These are phyloP conservation scores for Chaetodon auriga DNA, from an alignment of 2,113 vertebrate species.

Conservation along the genomic window DNA sequence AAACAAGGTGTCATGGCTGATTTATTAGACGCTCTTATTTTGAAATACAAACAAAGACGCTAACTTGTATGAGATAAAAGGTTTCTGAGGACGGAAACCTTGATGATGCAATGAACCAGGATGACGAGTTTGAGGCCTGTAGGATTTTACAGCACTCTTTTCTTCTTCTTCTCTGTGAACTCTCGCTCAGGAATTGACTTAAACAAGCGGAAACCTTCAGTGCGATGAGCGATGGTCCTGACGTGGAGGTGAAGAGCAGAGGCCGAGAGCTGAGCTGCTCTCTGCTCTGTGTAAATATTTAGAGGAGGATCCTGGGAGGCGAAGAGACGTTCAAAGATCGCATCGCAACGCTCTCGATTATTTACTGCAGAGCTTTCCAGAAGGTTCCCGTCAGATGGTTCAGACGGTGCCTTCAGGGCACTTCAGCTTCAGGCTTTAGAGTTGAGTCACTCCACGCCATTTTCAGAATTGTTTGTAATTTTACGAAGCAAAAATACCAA, in stretches of 20 bases:
- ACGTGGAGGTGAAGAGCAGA: not conserved
- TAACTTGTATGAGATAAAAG: too few species aligned
- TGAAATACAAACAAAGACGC: not conserved
- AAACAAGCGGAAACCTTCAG: not conserved
- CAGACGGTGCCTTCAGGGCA: not conserved
- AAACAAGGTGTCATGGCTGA: not conserved
- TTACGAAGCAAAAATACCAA: not conserved
- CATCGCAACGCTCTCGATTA: not conserved
- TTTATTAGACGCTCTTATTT: too few species aligned
- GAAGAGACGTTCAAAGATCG: conserved; percentile 20
- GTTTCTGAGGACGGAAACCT: too few species aligned
- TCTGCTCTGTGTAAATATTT: conserved; percentile 44
- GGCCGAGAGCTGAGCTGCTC: conserved; percentile 4
- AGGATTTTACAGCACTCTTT: too few species aligned
- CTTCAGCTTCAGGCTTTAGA: not conserved
- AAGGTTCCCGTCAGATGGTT: not conserved
- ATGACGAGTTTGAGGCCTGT: too few species aligned
- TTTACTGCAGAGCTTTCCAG: conserved; percentile 22
- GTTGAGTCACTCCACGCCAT: too few species aligned
- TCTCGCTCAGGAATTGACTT: not conserved
- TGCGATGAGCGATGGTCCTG: not conserved
- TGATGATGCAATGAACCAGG: too few species aligned
- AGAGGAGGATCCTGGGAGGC: conserved; percentile 11
- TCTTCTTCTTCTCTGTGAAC: too few species aligned
- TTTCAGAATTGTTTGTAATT: too few species aligned